Conservation (phyloP, 2,797 vertebrate species). For the Enteromius anoplus region DNA sequence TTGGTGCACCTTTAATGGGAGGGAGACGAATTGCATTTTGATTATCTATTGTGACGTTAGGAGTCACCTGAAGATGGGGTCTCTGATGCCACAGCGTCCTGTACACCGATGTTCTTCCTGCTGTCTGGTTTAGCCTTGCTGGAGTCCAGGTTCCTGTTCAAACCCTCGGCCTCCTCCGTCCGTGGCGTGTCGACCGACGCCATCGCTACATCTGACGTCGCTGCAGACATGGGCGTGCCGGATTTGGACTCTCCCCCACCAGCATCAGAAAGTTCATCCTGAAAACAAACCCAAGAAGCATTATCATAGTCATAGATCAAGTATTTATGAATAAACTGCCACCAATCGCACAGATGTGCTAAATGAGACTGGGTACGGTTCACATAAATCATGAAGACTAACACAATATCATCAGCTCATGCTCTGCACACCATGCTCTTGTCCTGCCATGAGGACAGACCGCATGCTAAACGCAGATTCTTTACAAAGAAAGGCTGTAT, state of each 20-base stretch:
- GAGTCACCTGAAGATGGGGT: conserved; percentile 75
- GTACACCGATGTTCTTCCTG: conserved; percentile 80
- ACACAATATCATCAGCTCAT: neutral
- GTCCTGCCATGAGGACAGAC: neutral
- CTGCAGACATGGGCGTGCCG: conserved; percentile 64
- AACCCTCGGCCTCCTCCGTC: conserved; percentile 71
- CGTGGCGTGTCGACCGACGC: conserved; percentile 65
- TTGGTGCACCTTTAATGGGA: neutral
- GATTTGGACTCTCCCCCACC: conserved; percentile 65
- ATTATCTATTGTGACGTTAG: neutral
- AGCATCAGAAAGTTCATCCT: conserved; percentile 90
- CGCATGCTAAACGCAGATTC: neutral
- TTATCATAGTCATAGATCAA: neutral
- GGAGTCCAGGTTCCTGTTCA: conserved; percentile 76
- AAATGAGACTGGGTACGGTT: neutral
- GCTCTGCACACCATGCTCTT: neutral
- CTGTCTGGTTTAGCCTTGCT: conserved; percentile 76
- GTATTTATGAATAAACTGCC: neutral
- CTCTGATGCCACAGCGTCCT: conserved; percentile 77
- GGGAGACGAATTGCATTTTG: neutral
- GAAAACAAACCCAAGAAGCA: conserved; percentile 49
- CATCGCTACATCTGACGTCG: conserved; percentile 74
- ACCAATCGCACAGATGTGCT: neutral
- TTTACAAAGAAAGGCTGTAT: neutral
- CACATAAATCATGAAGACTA: conserved; percentile 16